Conservation (phyloP, 37 sponge, comb jelly and placozoan species). For the Spongilla lacustris region DNA sequence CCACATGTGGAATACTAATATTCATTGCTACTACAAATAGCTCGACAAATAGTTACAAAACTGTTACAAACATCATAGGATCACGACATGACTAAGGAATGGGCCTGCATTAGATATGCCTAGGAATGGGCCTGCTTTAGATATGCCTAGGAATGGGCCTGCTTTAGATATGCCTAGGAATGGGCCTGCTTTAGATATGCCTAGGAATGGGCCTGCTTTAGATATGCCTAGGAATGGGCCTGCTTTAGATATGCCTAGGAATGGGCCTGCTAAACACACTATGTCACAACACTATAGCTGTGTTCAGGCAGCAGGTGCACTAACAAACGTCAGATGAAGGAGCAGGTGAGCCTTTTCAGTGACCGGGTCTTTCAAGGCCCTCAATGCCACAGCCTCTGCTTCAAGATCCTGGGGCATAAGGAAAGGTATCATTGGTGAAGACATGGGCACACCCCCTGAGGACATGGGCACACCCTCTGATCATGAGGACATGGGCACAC, state of each 20-base stretch:
- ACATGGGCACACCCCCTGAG: background rate
- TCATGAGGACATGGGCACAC: too few species aligned
- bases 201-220: background rate
- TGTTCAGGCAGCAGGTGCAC: constrained; percentile 6
- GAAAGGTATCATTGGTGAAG: background rate
- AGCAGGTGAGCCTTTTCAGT: constrained; percentile 50
- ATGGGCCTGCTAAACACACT: background rate
- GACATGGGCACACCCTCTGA: too few species aligned
- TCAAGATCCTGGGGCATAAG: constrained; percentile 59
- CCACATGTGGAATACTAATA: too few species aligned
- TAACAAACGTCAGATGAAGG: constrained; percentile 54
- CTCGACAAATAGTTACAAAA: too few species aligned
- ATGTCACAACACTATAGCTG: background rate
- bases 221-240: background rate
- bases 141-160: too few species aligned
- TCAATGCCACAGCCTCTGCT: constrained; percentile 62
- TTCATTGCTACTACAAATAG: too few species aligned
- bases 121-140: too few species aligned
- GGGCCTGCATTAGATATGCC: too few species aligned
- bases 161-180: background rate
- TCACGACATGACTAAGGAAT: too few species aligned
- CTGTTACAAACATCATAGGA: too few species aligned
- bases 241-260: background rate
- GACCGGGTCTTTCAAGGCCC: constrained; percentile 27
- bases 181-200: background rate